A percentile compares a stretch with the other conserved stretches of the same genome.
Conservation (phyloP, 2,113 vertebrate genomes). For the Callaeas wilsoni region DNA sequence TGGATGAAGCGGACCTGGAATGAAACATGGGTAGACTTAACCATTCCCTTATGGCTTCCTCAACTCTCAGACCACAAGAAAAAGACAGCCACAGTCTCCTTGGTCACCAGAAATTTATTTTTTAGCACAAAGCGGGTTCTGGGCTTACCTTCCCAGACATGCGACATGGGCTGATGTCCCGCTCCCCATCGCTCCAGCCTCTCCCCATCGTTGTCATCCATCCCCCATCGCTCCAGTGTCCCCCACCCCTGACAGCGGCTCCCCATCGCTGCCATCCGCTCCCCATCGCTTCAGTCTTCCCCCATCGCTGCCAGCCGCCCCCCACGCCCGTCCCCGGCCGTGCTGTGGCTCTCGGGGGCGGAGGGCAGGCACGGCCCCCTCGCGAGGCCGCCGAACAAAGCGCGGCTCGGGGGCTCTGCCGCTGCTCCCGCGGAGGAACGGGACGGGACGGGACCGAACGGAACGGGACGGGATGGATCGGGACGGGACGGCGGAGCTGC, state of each 20-base stretch:
- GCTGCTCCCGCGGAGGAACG: background rate
- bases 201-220: background rate
- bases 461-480: background rate
- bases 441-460: background rate
- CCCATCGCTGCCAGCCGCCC: background rate
- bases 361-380: background rate
- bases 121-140: background rate
- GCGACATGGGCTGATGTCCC: background rate
- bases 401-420: background rate
- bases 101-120: background rate
- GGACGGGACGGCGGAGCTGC: background rate
- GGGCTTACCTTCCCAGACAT: background rate
- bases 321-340: background rate
- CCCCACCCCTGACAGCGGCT: background rate
- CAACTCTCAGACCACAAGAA: background rate
- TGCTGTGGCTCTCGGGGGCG: background rate
- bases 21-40: background rate
- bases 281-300: background rate
- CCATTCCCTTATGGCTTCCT: background rate
- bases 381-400: background rate
- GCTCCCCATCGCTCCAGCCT: background rate
- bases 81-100: background rate
- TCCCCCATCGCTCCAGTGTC: too few relatives aligned
- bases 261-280: too few relatives aligned
- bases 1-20: fast-evolving